Evolutionary conservation across 2,888 invertebrate genomes (phyloP).

Genomic region (Galerucella pusilla): DNA sequence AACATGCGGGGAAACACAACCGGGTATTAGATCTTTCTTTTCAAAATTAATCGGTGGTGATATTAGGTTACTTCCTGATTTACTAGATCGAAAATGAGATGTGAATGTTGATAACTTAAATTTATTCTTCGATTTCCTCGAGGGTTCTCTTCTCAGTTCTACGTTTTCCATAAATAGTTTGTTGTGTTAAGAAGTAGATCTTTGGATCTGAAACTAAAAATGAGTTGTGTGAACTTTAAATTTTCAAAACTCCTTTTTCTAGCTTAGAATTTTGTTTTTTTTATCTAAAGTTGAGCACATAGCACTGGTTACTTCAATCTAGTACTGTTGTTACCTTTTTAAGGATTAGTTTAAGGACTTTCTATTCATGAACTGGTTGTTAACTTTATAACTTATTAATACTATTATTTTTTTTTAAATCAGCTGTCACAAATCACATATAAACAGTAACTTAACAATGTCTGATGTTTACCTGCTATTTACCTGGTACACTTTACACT

Average conservation of each 20-base stretch:
- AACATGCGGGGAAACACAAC: conserved; percentile 34
- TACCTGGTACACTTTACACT: neutral
- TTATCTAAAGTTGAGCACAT: no score
- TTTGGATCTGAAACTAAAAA: neutral
- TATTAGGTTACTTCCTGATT: conserved; percentile 33
- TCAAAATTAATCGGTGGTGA: conserved; percentile 46
- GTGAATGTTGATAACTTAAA: conserved; percentile 21
- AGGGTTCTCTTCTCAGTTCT: conserved; percentile 23
- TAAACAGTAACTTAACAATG: neutral
- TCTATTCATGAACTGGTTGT: no score
- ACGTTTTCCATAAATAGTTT: conserved; percentile 25
- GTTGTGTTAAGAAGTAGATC: neutral
- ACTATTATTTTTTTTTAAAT: neutral
- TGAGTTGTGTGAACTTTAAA: neutral
- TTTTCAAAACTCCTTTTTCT: no score
- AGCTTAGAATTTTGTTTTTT: no score
- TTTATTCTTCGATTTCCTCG: conserved; percentile 28
- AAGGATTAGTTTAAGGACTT: no score
- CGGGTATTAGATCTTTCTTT: conserved; percentile 34
- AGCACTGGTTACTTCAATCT: no score
- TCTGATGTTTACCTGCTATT: neutral
- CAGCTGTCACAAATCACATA: neutral
- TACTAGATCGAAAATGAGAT: conserved; percentile 27
- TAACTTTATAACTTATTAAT: neutral
- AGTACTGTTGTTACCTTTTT: no score